These are phyloP conservation scores for Eustalomyia histrio DNA, from an alignment of 2,888 invertebrate genomes.

Conservation along the genomic window DNA sequence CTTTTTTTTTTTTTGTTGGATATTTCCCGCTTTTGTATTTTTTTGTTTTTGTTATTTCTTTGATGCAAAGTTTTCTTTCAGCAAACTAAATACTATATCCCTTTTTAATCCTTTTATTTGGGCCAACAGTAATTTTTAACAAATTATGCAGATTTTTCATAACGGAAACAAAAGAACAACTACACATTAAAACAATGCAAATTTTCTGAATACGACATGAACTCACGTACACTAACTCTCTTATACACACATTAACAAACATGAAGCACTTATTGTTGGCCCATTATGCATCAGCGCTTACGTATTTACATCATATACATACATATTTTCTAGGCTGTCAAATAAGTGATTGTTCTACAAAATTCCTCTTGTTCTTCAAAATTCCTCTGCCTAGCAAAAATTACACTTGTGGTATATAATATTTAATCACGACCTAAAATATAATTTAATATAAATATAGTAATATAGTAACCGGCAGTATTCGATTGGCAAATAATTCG, in stretches of 20 bases:
- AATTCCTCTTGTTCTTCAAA: no score
- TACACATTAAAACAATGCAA: conserved; percentile 47
- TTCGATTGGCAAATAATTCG: no score
- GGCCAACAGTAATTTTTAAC: conserved; percentile 55
- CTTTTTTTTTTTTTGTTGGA: background rate
- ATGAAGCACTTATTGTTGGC: conserved; percentile 15
- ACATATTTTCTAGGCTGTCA: background rate
- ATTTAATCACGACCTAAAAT: no score
- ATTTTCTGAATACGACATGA: conserved; percentile 28
- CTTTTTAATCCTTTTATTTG: conserved; percentile 43
- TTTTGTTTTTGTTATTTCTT: background rate
- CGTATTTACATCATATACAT: background rate
- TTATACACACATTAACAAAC: background rate
- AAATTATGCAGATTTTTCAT: conserved; percentile 55
- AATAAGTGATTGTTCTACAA: background rate
- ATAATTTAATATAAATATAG: no score
- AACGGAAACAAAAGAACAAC: conserved; percentile 52
- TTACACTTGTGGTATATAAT: no score
- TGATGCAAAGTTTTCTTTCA: conserved; percentile 2
- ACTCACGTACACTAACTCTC: background rate
- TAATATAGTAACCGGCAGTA: no score
- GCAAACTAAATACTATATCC: conserved; percentile 17
- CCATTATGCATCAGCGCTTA: conserved; percentile 24
- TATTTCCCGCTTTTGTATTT: background rate
- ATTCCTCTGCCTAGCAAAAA: no score